phyloP scores from a whole-genome alignment of 2,797 vertebrate genomes.

The Scomberomorus guttatus region DNA sequence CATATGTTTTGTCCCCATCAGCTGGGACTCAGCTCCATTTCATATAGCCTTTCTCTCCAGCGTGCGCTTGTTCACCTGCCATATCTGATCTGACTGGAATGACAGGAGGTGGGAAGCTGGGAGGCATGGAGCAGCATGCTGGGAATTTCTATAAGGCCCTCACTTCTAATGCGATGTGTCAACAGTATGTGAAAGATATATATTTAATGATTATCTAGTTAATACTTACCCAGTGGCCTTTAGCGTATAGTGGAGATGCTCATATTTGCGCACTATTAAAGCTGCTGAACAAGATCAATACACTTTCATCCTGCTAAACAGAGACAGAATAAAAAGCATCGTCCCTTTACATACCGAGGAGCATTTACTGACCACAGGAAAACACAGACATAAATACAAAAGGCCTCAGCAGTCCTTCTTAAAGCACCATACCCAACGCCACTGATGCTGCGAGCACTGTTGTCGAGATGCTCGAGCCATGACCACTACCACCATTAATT shows the following conservation, averaged over 20 bases:
- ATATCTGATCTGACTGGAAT: conserved; percentile 23
- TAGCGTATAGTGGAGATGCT: conserved; percentile 41
- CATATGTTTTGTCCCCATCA: conserved; percentile 56
- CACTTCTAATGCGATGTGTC: conserved; percentile 1
- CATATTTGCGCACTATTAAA: conserved; percentile 63
- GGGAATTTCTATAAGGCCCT: conserved; percentile 21
- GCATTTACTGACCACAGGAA: conserved; percentile 41
- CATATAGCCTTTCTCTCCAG: conserved; percentile 16
- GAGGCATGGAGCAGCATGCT: conserved; percentile 38
- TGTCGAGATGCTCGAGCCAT: conserved; percentile 37
- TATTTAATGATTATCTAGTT: conserved; percentile 42
- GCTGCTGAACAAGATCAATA: conserved; percentile 66
- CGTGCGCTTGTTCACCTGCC: conserved; percentile 24
- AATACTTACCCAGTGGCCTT: conserved; percentile 58
- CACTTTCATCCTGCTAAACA: conserved; percentile 51
- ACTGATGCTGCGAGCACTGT: conserved; percentile 1
- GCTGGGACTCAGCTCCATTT: conserved; percentile 27
- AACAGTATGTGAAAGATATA: conserved; percentile 24
- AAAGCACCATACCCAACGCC: conserved; percentile 12
- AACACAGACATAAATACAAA: conserved; percentile 43
- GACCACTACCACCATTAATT: conserved; percentile 39
- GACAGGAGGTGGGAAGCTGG: no score
- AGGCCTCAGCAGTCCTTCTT: conserved; percentile 14
- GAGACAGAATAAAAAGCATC: conserved; percentile 53
- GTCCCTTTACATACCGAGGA: conserved; percentile 32